Percentiles rank a stretch among this genome's conserved stretches.
Evolutionary conservation across 92 coral and sea anemone species (phyloP).

Genomic region (Metridium senile): DNA sequence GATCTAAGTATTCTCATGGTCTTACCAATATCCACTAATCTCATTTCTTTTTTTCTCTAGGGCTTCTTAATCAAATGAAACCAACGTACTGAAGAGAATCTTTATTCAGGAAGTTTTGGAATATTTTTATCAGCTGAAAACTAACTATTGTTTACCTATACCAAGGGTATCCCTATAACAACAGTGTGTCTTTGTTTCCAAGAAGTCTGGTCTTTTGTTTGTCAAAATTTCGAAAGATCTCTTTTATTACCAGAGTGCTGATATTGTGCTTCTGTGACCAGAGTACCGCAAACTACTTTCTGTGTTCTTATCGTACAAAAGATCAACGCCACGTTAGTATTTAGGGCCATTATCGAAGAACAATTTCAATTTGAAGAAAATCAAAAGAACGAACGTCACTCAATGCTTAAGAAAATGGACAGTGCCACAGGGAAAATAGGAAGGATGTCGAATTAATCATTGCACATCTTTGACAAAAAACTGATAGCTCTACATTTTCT

Average conservation of each 20-base stretch:
- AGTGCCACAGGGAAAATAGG: conserved; percentile 22
- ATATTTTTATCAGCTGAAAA: too few relatives aligned
- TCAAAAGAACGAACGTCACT: conserved; percentile 19
- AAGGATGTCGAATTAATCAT: conserved; percentile 17
- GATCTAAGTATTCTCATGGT: too few relatives aligned
- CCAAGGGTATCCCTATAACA: too few relatives aligned
- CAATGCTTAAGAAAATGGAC: conserved; percentile 1
- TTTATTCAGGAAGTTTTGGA: too few relatives aligned
- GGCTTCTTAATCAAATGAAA: too few relatives aligned
- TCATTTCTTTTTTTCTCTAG: too few relatives aligned
- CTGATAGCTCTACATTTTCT: neutral
- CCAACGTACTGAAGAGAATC: too few relatives aligned
- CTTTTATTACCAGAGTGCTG: neutral
- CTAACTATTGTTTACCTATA: too few relatives aligned
- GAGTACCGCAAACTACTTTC: neutral
- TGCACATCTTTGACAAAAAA: conserved; percentile 10
- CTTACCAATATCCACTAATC: too few relatives aligned
- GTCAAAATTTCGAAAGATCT: too few relatives aligned
- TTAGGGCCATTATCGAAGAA: neutral
- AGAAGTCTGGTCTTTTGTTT: too few relatives aligned
- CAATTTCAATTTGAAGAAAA: neutral
- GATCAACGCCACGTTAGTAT: neutral
- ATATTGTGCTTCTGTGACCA: neutral
- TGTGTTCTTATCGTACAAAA: neutral
- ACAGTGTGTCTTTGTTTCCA: too few relatives aligned